Conservation (phyloP, 2,888 invertebrate species). For the Parascotia fuliginaria region DNA sequence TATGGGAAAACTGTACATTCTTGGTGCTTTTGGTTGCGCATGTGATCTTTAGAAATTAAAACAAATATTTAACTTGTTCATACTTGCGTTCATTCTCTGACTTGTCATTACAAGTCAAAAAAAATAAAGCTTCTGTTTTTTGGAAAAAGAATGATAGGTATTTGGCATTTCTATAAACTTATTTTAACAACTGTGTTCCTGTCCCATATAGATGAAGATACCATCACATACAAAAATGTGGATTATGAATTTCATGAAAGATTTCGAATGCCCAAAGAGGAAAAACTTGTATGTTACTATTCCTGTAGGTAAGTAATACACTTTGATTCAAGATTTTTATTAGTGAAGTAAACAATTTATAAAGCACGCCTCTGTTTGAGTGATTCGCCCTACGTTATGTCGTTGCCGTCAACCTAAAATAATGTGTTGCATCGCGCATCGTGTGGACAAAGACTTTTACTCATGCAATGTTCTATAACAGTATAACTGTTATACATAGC, state of each 20-base stretch:
- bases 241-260: slow-evolving; percentile 94
- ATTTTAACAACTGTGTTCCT: too few species aligned
- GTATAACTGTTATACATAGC: background rate
- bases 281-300: slow-evolving; percentile 98
- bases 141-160: too few species aligned
- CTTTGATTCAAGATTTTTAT: slow-evolving; percentile 1
- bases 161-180: too few species aligned
- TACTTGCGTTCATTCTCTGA: too few species aligned
- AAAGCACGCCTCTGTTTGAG: slow-evolving; percentile 2
- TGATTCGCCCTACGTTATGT: slow-evolving; percentile 6
- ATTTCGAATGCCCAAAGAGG: slow-evolving; percentile 96
- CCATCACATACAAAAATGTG: slow-evolving; percentile 90
- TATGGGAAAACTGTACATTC: background rate
- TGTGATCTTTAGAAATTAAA: too few species aligned
- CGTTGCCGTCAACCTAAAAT: slow-evolving; percentile 2
- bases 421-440: background rate
- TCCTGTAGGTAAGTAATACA: slow-evolving; percentile 92
- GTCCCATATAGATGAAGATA: slow-evolving; percentile 91
- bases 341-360: slow-evolving; percentile 4
- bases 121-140: too few species aligned
- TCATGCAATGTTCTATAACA: slow-evolving; percentile 2
- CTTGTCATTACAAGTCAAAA: too few species aligned
- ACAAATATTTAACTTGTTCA: too few species aligned
- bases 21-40: too few species aligned
- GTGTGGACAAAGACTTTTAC: slow-evolving; percentile 7